phyloP scores from a whole-genome alignment of 2,113 vertebrate genomes.

The Scytalopus superciliaris region DNA sequence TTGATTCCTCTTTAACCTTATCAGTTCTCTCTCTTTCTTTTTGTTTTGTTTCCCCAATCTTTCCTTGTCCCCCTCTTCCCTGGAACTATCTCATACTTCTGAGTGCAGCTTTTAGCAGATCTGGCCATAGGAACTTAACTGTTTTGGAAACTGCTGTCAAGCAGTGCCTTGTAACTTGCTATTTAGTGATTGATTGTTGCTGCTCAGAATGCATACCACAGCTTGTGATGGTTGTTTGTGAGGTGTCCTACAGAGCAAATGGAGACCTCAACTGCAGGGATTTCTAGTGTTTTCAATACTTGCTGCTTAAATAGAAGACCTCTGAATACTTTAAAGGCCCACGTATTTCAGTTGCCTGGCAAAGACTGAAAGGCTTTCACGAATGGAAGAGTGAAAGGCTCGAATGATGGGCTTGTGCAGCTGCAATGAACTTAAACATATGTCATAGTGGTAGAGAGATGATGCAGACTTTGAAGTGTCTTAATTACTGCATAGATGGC shows the following conservation, averaged over 20 bases:
- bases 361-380: conserved; percentile 1
- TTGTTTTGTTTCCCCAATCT: not conserved
- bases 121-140: not conserved
- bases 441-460: not conserved
- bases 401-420: not conserved
- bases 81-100: not conserved
- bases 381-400: not conserved
- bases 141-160: not conserved
- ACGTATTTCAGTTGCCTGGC: not conserved
- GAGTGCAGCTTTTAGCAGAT: not conserved
- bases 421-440: not conserved
- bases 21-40: not conserved
- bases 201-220: not conserved
- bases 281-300: not conserved
- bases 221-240: not conserved
- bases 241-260: not conserved
- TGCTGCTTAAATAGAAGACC: not conserved
- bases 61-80: fast-evolving
- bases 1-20: not conserved
- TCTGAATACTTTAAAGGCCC: not conserved
- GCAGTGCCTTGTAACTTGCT: not conserved
- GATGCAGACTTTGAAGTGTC: not conserved
- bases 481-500: not conserved
- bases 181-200: not conserved
- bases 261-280: not conserved